A percentile compares a stretch with the other conserved stretches of the same genome.
Evolutionary conservation across 1,140 invertebrate genomes (phyloP).

Genomic region (Procambarus virginalis): DNA sequence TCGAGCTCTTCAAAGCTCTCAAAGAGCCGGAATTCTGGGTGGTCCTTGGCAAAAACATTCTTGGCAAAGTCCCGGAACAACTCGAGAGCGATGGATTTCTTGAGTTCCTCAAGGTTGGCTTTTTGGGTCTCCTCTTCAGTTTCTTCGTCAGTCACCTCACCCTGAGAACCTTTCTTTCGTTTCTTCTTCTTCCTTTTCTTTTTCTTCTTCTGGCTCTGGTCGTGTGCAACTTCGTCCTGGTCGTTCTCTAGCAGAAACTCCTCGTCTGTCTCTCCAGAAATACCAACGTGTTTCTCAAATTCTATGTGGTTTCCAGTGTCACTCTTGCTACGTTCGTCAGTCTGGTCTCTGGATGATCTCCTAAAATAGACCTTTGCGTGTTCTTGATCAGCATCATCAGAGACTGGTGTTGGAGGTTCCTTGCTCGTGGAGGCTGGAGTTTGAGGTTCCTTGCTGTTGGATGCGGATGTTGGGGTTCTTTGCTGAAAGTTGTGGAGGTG

Average conservation of each 20-base stretch:
- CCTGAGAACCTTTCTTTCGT: neutral
- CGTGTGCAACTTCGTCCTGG: neutral
- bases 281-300: neutral
- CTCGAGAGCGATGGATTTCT: slow-evolving; percentile 9
- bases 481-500: too few relatives aligned
- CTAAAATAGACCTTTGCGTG: neutral
- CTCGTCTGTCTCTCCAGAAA: neutral
- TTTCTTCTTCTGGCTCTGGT: slow-evolving; percentile 1
- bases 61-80: slow-evolving; percentile 42
- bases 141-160: neutral
- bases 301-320: neutral
- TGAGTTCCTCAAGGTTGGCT: slow-evolving; percentile 20
- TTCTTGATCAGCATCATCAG: neutral
- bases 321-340: neutral
- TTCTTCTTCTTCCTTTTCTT: slow-evolving; percentile 10
- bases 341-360: neutral
- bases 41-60: slow-evolving; percentile 27
- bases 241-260: neutral
- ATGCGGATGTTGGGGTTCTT: neutral
- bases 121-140: neutral
- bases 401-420: neutral
- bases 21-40: slow-evolving; percentile 35
- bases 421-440: neutral
- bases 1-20: slow-evolving; percentile 16
- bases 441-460: neutral